Conservation (phyloP, 1,140 invertebrate species). For the Tenebrio molitor region DNA sequence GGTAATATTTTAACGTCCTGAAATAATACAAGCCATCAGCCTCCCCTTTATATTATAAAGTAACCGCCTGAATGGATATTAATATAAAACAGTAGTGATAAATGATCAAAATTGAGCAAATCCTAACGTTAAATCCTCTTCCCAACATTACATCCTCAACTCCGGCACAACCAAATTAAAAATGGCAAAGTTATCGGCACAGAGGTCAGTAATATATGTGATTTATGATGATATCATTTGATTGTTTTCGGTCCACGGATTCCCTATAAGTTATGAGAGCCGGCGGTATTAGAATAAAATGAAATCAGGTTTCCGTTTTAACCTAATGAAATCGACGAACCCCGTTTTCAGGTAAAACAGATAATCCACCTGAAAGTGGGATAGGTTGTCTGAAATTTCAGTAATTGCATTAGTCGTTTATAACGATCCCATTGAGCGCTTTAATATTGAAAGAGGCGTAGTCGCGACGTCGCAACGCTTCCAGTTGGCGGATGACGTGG, state of each 20-base stretch:
- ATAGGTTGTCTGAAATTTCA: constrained; percentile 27
- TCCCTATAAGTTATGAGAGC: constrained; percentile 9
- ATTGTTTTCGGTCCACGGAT: constrained; percentile 7
- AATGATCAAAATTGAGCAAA: constrained; percentile 4
- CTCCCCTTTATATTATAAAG: not conserved
- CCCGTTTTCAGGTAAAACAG: constrained; percentile 28
- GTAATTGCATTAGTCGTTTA: constrained; percentile 30
- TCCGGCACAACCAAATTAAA: constrained; percentile 11
- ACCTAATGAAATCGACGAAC: constrained; percentile 20
- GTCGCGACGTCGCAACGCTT: constrained; percentile 28
- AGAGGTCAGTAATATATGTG: constrained; percentile 16
- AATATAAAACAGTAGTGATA: constrained; percentile 9
- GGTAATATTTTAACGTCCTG: too few relatives aligned
- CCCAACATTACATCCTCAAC: not conserved
- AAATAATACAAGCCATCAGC: not conserved
- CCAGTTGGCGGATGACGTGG: not conserved
- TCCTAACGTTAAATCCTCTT: not conserved
- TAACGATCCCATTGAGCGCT: constrained; percentile 13
- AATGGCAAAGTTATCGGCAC: constrained; percentile 10
- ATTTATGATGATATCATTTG: constrained; percentile 26
- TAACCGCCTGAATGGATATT: constrained; percentile 16
- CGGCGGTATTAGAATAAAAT: constrained; percentile 27
- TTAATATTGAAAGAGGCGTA: constrained; percentile 39
- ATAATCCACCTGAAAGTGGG: constrained; percentile 30
- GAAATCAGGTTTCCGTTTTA: constrained; percentile 31